Base-by-base conservation (phyloP, 2,888 invertebrate species). In the Oxytorus armatus region DNA sequence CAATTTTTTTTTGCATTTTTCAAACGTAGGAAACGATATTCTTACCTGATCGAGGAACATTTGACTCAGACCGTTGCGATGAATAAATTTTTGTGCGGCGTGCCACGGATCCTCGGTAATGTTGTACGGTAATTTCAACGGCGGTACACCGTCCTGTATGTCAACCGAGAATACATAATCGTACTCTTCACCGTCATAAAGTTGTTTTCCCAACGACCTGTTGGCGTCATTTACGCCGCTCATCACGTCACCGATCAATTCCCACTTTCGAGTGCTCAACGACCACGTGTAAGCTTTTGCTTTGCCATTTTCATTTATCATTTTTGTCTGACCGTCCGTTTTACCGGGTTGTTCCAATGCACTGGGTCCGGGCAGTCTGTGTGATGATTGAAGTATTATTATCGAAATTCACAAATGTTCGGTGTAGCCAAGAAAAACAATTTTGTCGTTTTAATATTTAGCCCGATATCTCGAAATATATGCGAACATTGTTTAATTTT, bases 131-230 rank as follows among this genome's bases (percentile, higher is more conserved):
- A 99, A 93, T 91, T 99, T 98, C 16, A 98, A 93, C 0, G 97
- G 95, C 0, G 97, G 97, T 59, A 95, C 95, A 0, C 96, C 97
- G 88, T 98, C 98, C 88, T 98, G 97, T 72, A 99, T 96, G 87
- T 98, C 98, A n/a, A 99, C 97, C 83, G 95, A 96, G 92, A 99
- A 99, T 29, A 99, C 98, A 92, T 95, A 98, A 92, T 99, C 99
- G 89, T 98, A 99, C 88, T 97, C 96, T 93, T 96, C 95, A 85
- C 98, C 98, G 89, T 98, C 96, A 89, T 94, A 95, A 87, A 96
- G 93, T 4, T 95, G 95, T 92, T 97, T 98, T 23, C 96, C 96
- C 0, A 95, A 94, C 0, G 93, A 93, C 3, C 92, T 92, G 83
- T 95, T 95, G 0, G 94, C 93, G 1, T 95, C 95, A 0, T 95